Percentiles rank a stretch among this genome's conserved stretches.
phyloP scores from a whole-genome alignment of 2,797 vertebrate genomes.

The Alectoris magna region DNA sequence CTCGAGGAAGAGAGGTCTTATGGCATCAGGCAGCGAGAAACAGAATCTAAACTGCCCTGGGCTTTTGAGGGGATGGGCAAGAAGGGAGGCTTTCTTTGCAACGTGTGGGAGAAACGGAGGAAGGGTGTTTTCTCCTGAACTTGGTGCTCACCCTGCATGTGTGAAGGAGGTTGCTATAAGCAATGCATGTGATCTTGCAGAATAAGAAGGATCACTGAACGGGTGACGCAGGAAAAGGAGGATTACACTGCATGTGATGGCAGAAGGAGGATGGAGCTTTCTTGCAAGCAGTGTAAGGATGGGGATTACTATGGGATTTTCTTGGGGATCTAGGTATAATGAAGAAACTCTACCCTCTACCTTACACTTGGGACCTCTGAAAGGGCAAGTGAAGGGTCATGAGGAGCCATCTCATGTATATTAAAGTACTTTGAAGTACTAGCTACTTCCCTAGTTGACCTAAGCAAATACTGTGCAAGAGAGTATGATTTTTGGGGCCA shows the following conservation, averaged over 20 bases:
- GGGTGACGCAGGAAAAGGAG: constrained; percentile 34
- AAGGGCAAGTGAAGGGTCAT: not conserved
- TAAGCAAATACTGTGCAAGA: not conserved
- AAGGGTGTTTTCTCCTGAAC: not conserved
- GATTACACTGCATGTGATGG: constrained; percentile 54
- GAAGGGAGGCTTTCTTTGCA: not conserved
- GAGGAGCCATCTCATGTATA: not conserved
- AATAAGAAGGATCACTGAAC: constrained; percentile 42
- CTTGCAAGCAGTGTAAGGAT: not conserved
- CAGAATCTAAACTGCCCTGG: not conserved
- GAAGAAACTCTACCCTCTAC: not conserved
- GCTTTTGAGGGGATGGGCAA: accelerated
- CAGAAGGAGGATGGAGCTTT: constrained; percentile 34
- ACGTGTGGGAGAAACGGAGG: not conserved
- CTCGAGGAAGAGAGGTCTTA: not conserved
- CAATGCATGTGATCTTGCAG: not conserved
- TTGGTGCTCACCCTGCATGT: not conserved
- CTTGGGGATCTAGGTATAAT: not conserved
- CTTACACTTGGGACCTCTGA: not conserved
- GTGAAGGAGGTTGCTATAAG: not conserved
- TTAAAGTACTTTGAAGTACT: not conserved
- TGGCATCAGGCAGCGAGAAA: not conserved
- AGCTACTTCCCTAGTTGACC: not conserved
- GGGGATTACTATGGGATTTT: constrained; percentile 64
- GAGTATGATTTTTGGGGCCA: not conserved